Evolutionary conservation across 2,888 invertebrate genomes (phyloP).

Genomic region (Polia nebulosa): DNA sequence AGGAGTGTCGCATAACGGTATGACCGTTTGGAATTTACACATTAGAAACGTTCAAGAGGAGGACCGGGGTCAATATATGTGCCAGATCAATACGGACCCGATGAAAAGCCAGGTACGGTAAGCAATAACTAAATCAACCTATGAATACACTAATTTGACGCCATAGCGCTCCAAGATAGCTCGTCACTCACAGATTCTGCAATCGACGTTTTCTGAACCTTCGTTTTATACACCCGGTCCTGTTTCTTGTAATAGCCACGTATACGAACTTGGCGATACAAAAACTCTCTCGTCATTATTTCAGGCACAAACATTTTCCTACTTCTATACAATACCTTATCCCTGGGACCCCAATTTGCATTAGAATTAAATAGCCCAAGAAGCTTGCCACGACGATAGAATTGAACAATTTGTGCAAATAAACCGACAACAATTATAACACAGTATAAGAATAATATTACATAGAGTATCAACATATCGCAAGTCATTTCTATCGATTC

Average conservation of each 20-base stretch:
- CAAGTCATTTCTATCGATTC: constrained; percentile 59
- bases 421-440: constrained; percentile 74
- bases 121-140: constrained; percentile 23
- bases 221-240: constrained; percentile 7
- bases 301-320: constrained; percentile 88
- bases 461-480: constrained; percentile 74
- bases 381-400: constrained; percentile 63
- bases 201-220: constrained; percentile 35
- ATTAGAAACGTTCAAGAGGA: constrained; percentile 96
- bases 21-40: constrained; percentile 97
- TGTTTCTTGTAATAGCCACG: constrained; percentile 76
- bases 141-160: constrained; percentile 76
- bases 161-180: constrained; percentile 76
- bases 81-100: constrained; percentile 98
- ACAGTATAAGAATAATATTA: constrained; percentile 73
- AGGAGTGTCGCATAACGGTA: constrained; percentile 96
- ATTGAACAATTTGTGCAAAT: constrained; percentile 69
- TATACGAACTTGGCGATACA: constrained; percentile 86
- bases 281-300: constrained; percentile 89
- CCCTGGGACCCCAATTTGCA: constrained; percentile 83
- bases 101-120: constrained; percentile 97
- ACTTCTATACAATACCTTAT: constrained; percentile 81
- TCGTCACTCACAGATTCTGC: constrained; percentile 65
- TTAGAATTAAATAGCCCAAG: constrained; percentile 71
- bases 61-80: constrained; percentile 98